phyloP scores from a whole-genome alignment of 2,888 invertebrate genomes.

The Meta bourneti region DNA sequence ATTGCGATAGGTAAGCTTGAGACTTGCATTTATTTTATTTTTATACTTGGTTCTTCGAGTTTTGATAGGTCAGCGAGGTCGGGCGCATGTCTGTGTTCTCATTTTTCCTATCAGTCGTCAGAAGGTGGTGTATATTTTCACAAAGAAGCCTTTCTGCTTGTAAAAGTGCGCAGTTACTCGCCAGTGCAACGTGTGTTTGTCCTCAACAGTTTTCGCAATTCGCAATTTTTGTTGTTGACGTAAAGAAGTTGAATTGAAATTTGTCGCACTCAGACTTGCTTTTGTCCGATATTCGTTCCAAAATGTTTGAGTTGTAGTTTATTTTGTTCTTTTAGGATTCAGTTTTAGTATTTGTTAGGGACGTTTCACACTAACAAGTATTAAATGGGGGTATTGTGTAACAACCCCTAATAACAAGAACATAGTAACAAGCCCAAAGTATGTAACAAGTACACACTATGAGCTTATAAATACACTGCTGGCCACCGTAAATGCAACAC shows the following conservation, averaged over 20 bases:
- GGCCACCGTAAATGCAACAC: too few relatives aligned
- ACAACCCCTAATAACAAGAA: too few relatives aligned
- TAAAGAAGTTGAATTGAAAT: not conserved
- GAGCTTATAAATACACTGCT: too few relatives aligned
- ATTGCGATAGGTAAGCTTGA: slow-evolving; percentile 49
- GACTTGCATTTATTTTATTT: slow-evolving; percentile 41
- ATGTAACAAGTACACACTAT: too few relatives aligned
- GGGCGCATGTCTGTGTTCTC: slow-evolving; percentile 31
- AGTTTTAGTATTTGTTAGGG: too few relatives aligned
- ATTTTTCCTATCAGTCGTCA: slow-evolving; percentile 66
- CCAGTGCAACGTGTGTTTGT: not conserved
- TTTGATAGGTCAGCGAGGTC: slow-evolving; percentile 69
- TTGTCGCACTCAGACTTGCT: not conserved
- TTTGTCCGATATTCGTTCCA: not conserved
- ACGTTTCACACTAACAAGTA: too few relatives aligned
- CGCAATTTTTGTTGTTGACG: not conserved
- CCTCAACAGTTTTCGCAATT: not conserved
- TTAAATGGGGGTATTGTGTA: too few relatives aligned
- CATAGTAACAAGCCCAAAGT: too few relatives aligned
- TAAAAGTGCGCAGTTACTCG: slow-evolving; percentile 62
- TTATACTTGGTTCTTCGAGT: not conserved
- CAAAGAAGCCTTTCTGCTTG: slow-evolving; percentile 51
- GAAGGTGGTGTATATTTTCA: slow-evolving; percentile 56
- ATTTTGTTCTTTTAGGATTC: too few relatives aligned
- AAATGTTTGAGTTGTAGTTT: not conserved